Evolutionary conservation across 2,797 vertebrate species (phyloP).

Genomic region (Acanthiza pusilla): DNA sequence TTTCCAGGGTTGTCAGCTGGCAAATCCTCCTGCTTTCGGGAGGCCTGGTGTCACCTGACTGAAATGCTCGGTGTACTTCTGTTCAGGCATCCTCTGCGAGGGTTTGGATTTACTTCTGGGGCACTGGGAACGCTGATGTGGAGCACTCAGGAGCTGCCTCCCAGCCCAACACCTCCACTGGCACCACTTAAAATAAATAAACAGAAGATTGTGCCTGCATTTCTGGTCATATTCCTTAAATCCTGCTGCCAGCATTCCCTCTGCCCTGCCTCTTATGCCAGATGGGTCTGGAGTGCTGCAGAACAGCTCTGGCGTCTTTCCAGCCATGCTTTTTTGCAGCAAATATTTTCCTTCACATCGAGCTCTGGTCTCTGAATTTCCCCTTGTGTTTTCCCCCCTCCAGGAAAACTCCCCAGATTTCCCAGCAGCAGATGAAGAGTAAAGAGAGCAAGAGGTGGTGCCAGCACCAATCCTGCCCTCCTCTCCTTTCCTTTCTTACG

Average conservation of each 20-base stretch:
- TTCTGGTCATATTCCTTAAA: not conserved
- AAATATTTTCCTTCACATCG: not conserved
- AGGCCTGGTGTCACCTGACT: not conserved
- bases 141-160: not conserved
- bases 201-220: not conserved
- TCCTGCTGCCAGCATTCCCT: not conserved
- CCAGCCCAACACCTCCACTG: not conserved
- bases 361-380: not conserved
- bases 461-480: not conserved
- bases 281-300: not conserved
- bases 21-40: not conserved
- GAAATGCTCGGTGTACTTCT: not conserved
- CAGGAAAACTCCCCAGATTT: not conserved
- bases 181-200: not conserved
- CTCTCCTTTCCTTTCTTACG: rapidly evolving
- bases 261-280: not conserved
- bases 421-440: no score
- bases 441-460: not conserved
- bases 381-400: not conserved
- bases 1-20: not conserved
- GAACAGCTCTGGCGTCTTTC: not conserved
- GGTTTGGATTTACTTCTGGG: not conserved
- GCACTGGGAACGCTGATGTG: not conserved
- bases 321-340: not conserved
- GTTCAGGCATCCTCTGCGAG: not conserved